Evolutionary conservation across 2,113 vertebrate species (phyloP).

Genomic region (Notothenia coriiceps): DNA sequence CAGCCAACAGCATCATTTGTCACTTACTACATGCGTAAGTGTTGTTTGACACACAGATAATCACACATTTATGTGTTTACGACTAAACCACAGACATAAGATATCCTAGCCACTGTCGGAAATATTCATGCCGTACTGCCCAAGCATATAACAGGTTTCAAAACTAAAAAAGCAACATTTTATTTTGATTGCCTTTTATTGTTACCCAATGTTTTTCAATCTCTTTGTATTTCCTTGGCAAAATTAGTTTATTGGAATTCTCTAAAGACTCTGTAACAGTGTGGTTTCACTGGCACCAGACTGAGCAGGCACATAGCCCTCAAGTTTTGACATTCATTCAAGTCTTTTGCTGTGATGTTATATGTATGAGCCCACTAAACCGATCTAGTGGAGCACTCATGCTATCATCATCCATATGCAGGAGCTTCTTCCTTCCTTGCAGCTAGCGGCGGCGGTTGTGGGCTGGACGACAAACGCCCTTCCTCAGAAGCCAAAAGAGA

Average conservation of each 20-base stretch:
- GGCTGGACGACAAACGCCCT: constrained; percentile 30
- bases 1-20: constrained; percentile 45
- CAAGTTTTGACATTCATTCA: constrained; percentile 28
- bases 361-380: constrained; percentile 50
- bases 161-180: background rate
- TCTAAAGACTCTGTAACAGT: constrained; percentile 11
- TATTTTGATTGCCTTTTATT: constrained; percentile 8
- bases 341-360: constrained; percentile 51
- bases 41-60: constrained; percentile 44
- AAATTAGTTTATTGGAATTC: constrained; percentile 16
- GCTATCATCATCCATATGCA: constrained; percentile 68
- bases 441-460: constrained; percentile 39
- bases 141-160: background rate
- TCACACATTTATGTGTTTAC: constrained; percentile 7
- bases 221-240: constrained; percentile 10
- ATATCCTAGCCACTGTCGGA: background rate
- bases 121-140: background rate
- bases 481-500: constrained; percentile 55
- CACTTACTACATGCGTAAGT: constrained; percentile 37
- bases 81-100: constrained; percentile 10
- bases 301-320: constrained; percentile 9
- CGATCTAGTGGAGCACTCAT: constrained; percentile 31
- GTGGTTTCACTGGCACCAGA: constrained; percentile 45
- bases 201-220: constrained; percentile 8
- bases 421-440: constrained; percentile 61